phyloP scores from a whole-genome alignment of 2,113 vertebrate genomes.

The Anolis carolinensis region DNA sequence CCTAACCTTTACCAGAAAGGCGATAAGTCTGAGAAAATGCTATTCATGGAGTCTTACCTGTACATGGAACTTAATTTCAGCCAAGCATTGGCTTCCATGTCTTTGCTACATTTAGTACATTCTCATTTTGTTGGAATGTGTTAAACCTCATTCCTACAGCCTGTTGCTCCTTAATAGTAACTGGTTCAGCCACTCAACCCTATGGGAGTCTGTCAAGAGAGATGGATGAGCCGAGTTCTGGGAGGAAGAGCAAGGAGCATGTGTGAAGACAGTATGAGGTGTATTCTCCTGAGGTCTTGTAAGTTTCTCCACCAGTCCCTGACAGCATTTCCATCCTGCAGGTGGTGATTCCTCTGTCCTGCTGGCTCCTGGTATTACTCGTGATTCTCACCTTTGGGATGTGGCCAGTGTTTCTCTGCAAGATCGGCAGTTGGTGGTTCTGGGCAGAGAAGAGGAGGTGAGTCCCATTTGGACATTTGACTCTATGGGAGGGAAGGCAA shows the following conservation, averaged over 20 bases:
- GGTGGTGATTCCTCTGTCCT: constrained; percentile 1
- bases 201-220: neutral
- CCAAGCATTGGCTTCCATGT: neutral
- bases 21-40: neutral
- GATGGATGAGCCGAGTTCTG: neutral
- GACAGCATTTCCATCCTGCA: accelerated
- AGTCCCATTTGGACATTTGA: neutral
- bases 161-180: neutral
- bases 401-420: constrained; percentile 82
- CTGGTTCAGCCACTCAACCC: neutral
- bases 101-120: neutral
- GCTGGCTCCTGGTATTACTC: constrained; percentile 62
- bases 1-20: no score
- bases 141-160: neutral
- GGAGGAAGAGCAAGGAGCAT: neutral
- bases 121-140: neutral
- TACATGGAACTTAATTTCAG: neutral
- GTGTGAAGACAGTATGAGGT: neutral
- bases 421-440: constrained; percentile 83
- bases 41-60: neutral
- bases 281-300: neutral
- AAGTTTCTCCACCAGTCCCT: neutral
- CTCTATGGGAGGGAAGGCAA: neutral
- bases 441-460: constrained; percentile 87
- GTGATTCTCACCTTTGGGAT: constrained; percentile 86